These are phyloP conservation scores for Sandelia bainsii DNA, from an alignment of 2,797 vertebrate species.

Conservation along the genomic window DNA sequence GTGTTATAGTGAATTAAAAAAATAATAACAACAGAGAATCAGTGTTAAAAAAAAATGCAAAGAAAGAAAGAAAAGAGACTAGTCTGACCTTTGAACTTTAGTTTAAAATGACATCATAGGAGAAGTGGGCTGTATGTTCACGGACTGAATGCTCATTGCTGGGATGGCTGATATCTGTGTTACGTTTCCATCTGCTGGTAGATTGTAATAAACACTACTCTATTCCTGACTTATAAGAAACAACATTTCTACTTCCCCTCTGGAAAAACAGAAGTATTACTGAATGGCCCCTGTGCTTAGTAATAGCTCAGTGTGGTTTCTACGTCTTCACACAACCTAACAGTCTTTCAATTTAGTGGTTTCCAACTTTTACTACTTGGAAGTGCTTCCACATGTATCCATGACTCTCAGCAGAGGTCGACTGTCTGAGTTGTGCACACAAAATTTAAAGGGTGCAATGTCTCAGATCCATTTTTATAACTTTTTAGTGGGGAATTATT, in stretches of 20 bases:
- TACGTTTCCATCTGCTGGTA: conserved; percentile 72
- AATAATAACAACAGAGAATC: too few relatives aligned
- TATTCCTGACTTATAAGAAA: neutral
- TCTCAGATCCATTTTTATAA: neutral
- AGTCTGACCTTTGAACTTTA: neutral
- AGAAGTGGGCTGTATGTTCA: neutral
- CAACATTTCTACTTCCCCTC: too few relatives aligned
- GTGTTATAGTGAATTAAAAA: neutral
- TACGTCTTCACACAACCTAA: neutral
- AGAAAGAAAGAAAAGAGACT: neutral
- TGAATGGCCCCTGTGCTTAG: neutral
- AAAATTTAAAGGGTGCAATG: neutral
- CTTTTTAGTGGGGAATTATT: too few relatives aligned
- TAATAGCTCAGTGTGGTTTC: neutral
- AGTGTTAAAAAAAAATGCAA: neutral
- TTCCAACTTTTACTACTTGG: neutral
- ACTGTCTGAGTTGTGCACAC: neutral
- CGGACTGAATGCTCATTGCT: neutral
- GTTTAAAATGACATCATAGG: neutral
- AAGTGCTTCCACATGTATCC: neutral
- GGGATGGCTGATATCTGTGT: conserved; percentile 16
- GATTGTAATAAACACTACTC: conserved; percentile 2
- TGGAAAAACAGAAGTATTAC: neutral
- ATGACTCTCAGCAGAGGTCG: neutral
- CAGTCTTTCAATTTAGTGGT: neutral